These are phyloP conservation scores for Papilio elwesi DNA, from an alignment of 2,888 invertebrate species.

Conservation along the genomic window DNA sequence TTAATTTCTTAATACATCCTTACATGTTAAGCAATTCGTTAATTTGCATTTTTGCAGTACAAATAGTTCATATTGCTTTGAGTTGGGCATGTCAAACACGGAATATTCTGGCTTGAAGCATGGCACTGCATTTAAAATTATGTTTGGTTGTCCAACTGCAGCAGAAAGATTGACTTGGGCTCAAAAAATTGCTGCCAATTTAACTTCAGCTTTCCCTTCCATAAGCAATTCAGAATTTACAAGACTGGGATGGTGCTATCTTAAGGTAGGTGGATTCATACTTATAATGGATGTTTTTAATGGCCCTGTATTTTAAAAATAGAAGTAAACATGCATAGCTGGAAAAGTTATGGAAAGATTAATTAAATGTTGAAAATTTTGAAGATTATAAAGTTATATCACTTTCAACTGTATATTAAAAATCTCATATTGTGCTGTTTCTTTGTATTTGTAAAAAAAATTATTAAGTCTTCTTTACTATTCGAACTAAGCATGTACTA, in stretches of 20 bases:
- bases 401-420: no score
- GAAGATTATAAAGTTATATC: no score
- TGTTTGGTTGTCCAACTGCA: slow-evolving; percentile 81
- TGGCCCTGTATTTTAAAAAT: no score
- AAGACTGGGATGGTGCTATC: slow-evolving; percentile 92
- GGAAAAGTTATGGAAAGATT: no score
- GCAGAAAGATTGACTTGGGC: slow-evolving; percentile 88
- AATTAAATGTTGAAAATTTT: no score
- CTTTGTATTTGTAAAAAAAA: no score
- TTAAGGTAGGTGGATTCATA: slow-evolving; percentile 80
- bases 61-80: slow-evolving; percentile 86
- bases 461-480: no score
- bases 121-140: background rate
- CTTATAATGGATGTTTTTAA: no score
- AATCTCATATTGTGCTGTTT: no score
- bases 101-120: background rate
- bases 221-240: slow-evolving; percentile 89
- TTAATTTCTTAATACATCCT: no score
- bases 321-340: no score
- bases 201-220: slow-evolving; percentile 86
- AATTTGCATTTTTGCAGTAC: slow-evolving; percentile 56
- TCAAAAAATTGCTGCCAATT: slow-evolving; percentile 90
- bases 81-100: slow-evolving; percentile 75
- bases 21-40: slow-evolving; percentile 3
- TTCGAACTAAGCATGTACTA: no score